Conservation (phyloP, 2,888 invertebrate species). For the Erannis defoliaria region DNA sequence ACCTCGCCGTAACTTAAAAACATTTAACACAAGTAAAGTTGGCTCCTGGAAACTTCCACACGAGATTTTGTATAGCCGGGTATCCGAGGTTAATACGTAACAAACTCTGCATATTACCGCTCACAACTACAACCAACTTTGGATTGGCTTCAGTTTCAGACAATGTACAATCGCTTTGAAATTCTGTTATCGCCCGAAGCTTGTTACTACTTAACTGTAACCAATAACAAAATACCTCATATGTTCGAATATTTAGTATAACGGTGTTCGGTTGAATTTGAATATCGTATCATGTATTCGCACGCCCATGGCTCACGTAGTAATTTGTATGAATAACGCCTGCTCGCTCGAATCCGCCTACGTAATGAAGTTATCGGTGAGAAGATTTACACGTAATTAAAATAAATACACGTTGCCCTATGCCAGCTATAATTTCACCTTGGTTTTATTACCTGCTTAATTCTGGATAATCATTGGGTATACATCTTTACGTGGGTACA, state of each 20-base stretch:
- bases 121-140: conserved; percentile 34
- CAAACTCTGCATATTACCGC: conserved; percentile 35
- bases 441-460: not conserved
- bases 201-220: conserved; percentile 37
- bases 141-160: conserved; percentile 34
- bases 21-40: conserved; percentile 32
- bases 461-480: not conserved
- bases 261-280: conserved; percentile 39
- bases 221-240: conserved; percentile 42
- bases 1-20: conserved; percentile 22
- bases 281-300: conserved; percentile 41
- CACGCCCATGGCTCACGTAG: conserved; percentile 30
- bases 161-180: conserved; percentile 44
- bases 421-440: conserved; percentile 1
- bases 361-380: conserved; percentile 27
- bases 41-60: conserved; percentile 26
- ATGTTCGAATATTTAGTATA: conserved; percentile 33
- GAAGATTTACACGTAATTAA: conserved; percentile 28
- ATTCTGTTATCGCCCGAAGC: conserved; percentile 41
- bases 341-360: conserved; percentile 26
- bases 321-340: conserved; percentile 40
- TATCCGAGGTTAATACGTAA: conserved; percentile 36
- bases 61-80: conserved; percentile 26
- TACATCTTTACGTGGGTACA: not conserved
- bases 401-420: conserved; percentile 22